These are phyloP conservation scores for Leuciscus waleckii DNA, from an alignment of 2,797 vertebrate genomes.

Conservation along the genomic window DNA sequence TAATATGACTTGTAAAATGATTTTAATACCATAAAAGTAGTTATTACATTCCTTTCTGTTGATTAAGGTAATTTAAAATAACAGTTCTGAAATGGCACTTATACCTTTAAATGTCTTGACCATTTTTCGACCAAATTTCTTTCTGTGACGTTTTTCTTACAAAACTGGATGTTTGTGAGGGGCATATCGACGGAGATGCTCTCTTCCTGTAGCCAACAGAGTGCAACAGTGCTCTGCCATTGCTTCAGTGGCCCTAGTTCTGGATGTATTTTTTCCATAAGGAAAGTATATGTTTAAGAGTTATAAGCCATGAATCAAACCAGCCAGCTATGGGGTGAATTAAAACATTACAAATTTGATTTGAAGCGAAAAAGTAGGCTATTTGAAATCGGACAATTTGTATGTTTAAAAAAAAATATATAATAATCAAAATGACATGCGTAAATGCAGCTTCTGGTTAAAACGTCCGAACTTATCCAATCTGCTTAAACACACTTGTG, in stretches of 20 bases:
- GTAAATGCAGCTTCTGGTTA: too few species aligned
- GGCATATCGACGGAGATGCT: neutral
- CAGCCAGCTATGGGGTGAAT: neutral
- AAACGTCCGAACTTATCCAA: neutral
- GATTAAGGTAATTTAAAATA: constrained; percentile 41
- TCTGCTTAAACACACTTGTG: neutral
- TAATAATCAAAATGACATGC: too few species aligned
- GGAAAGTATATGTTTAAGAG: neutral
- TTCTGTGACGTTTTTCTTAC: neutral
- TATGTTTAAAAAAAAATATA: too few species aligned
- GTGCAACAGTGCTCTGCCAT: neutral
- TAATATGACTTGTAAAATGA: constrained; percentile 10
- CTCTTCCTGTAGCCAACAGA: neutral
- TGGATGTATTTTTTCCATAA: neutral
- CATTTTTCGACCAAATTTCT: neutral
- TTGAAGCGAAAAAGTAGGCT: neutral
- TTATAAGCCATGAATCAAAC: neutral
- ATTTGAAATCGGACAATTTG: neutral
- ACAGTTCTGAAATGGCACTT: neutral
- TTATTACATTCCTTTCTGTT: neutral
- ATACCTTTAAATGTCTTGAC: constrained; percentile 3
- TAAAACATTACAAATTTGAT: neutral
- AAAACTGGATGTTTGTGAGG: neutral
- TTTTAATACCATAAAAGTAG: constrained; percentile 15
- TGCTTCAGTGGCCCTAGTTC: neutral